Evolutionary conservation across 2,888 invertebrate species (phyloP).

Genomic region (Netelia inedita): DNA sequence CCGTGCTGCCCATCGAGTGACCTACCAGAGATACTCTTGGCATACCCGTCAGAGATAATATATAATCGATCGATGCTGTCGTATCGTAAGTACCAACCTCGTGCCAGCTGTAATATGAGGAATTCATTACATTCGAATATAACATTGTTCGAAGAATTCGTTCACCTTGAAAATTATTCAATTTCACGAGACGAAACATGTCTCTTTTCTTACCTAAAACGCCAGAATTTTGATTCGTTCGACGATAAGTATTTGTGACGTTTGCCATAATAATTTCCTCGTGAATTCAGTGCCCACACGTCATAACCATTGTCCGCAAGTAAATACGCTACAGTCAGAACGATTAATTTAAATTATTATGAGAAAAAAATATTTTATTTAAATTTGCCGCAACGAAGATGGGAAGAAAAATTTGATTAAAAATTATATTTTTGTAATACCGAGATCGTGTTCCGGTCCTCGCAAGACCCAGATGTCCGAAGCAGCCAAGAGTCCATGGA

Average conservation of each 20-base stretch:
- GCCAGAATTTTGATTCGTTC: conserved; percentile 73
- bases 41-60: conserved; percentile 73
- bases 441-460: conserved; percentile 74
- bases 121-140: not conserved
- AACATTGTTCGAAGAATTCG: not conserved
- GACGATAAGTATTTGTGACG: conserved; percentile 70
- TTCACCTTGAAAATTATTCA: not conserved
- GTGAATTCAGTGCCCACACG: conserved; percentile 74
- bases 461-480: conserved; percentile 76
- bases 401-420: not conserved
- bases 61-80: conserved; percentile 76
- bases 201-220: conserved; percentile 72
- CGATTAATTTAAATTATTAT: not conserved
- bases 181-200: not conserved
- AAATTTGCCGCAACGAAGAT: not conserved
- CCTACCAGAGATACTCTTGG: conserved; percentile 76
- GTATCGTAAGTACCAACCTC: conserved; percentile 77
- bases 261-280: conserved; percentile 75
- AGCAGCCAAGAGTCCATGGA: conserved; percentile 75
- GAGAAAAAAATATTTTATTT: not conserved
- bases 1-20: conserved; percentile 79
- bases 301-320: conserved; percentile 75
- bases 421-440: conserved; percentile 63
- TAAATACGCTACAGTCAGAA: conserved; percentile 70
- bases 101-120: conserved; percentile 75